Evolutionary conservation across 2,113 vertebrate species (phyloP).

Genomic region (Nycticorax nycticorax): DNA sequence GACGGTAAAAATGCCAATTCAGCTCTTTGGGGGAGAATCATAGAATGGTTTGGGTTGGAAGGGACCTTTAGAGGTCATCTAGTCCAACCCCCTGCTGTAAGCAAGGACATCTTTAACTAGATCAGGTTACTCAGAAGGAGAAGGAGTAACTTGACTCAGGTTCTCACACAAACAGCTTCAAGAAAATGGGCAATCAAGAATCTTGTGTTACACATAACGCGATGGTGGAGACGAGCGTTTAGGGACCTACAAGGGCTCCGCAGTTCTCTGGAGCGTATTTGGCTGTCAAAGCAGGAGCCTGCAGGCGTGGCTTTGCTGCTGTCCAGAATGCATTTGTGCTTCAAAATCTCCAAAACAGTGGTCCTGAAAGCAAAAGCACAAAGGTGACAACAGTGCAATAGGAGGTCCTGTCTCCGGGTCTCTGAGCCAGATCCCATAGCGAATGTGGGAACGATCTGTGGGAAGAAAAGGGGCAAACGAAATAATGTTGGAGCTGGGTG

Average conservation of each 20-base stretch:
- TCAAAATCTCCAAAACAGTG: not conserved
- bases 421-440: not conserved
- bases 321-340: not conserved
- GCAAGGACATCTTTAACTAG: too few species aligned
- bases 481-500: not conserved
- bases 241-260: not conserved
- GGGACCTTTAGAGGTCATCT: too few species aligned
- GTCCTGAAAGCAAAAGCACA: not conserved
- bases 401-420: not conserved
- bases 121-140: too few species aligned
- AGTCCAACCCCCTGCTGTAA: too few species aligned
- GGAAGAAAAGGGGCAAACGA: not conserved
- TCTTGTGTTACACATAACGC: fast-evolving
- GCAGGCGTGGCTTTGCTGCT: not conserved
- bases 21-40: not conserved
- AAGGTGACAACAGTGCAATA: not conserved
- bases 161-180: not conserved
- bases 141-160: not conserved
- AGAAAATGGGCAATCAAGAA: not conserved
- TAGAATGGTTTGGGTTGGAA: too few species aligned
- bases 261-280: not conserved
- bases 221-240: not conserved
- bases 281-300: not conserved
- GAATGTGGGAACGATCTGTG: not conserved
- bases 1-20: not conserved